Evolutionary conservation across 1,140 invertebrate genomes (phyloP).

Genomic region (Phocides pigmalion): DNA sequence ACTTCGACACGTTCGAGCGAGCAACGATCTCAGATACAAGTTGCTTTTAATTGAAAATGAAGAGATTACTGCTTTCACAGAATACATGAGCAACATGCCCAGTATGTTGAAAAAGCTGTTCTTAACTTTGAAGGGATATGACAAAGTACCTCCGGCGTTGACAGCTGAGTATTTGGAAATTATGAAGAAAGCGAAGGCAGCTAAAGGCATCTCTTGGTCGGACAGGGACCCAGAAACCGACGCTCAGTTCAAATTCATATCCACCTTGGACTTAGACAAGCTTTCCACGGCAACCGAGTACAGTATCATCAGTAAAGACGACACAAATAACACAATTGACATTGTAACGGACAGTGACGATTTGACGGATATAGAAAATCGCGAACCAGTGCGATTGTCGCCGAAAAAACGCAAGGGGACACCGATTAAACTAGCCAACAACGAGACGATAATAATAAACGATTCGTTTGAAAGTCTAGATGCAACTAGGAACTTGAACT

Average conservation of each 20-base stretch:
- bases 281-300: conserved; percentile 51
- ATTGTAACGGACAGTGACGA: conserved; percentile 63
- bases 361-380: conserved; percentile 64
- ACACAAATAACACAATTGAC: conserved; percentile 50
- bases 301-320: conserved; percentile 42
- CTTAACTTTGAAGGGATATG: conserved; percentile 74
- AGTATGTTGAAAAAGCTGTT: conserved; percentile 76
- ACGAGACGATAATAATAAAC: conserved; percentile 75
- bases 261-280: conserved; percentile 61
- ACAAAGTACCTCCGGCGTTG: conserved; percentile 67
- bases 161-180: conserved; percentile 71
- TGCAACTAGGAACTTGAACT: conserved; percentile 55
- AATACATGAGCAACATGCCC: conserved; percentile 72
- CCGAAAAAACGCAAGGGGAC: conserved; percentile 69
- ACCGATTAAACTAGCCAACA: conserved; percentile 64
- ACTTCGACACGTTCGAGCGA: conserved; percentile 50
- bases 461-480: conserved; percentile 72
- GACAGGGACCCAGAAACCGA: conserved; percentile 59
- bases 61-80: conserved; percentile 66
- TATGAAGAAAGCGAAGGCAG: conserved; percentile 75
- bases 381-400: conserved; percentile 41
- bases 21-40: conserved; percentile 59
- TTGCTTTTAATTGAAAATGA: conserved; percentile 58
- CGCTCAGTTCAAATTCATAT: conserved; percentile 66
- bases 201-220: conserved; percentile 73